Percentiles rank a stretch among this genome's conserved stretches.
These are phyloP conservation scores for Peromyscus eremicus DNA, from an alignment of 2,797 vertebrate genomes.

Conservation along the genomic window DNA sequence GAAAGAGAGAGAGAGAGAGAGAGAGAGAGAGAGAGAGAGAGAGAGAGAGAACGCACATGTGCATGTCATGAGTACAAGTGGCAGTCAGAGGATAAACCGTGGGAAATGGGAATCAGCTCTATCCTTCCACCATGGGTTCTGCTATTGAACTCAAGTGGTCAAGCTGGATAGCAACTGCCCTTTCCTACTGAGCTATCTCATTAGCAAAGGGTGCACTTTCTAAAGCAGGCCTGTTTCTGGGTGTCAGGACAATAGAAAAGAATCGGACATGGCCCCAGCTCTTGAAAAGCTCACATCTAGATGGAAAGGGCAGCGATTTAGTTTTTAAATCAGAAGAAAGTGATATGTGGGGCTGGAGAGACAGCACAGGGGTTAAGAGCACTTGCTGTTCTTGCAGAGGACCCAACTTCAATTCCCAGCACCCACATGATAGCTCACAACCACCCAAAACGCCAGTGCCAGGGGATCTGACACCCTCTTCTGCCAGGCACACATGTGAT, in stretches of 20 bases:
- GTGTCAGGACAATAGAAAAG: conserved; percentile 41
- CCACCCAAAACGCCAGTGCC: not conserved
- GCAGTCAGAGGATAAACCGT: not conserved
- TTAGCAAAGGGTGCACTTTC: not conserved
- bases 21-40: not conserved
- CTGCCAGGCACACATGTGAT: not conserved
- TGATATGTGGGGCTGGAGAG: not conserved
- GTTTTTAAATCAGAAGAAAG: not conserved
- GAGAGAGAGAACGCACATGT: not conserved
- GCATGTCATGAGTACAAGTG: not conserved
- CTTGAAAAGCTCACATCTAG: conserved; percentile 53
- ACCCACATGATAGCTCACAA: not conserved
- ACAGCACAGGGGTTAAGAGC: not conserved
- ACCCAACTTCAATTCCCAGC: not conserved
- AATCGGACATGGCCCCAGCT: not conserved
- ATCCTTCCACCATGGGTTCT: not conserved
- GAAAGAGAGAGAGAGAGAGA: not conserved
- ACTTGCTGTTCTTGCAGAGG: not conserved
- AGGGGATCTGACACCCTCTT: not conserved
- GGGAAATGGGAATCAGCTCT: not conserved
- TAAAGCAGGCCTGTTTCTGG: conserved; percentile 41
- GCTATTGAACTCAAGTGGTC: not conserved
- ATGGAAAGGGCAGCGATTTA: not conserved
- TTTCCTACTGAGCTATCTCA: not conserved
- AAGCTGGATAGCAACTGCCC: not conserved